Conservation (phyloP, 1,140 invertebrate species). For the Metaphire vulgaris region DNA sequence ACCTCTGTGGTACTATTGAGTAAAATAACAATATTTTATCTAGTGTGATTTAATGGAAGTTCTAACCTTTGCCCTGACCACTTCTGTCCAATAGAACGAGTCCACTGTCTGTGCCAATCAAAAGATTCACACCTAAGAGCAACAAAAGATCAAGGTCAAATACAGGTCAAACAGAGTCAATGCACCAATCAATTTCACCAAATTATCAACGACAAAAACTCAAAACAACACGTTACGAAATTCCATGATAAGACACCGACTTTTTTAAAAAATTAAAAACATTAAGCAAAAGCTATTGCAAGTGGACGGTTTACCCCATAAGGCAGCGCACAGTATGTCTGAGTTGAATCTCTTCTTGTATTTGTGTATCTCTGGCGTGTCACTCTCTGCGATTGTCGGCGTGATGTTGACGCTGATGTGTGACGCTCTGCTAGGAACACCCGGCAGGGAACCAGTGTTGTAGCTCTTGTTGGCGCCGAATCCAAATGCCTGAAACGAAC, state of each 20-base stretch:
- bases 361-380: slow-evolving; percentile 97
- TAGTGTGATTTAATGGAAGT: too few species aligned
- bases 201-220: too few species aligned
- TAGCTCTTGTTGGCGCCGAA: slow-evolving; percentile 70
- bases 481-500: slow-evolving; percentile 93
- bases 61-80: slow-evolving; percentile 55
- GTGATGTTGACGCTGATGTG: slow-evolving; percentile 97
- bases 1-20: too few species aligned
- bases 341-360: slow-evolving; percentile 94
- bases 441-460: slow-evolving; percentile 45
- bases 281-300: too few species aligned
- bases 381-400: slow-evolving; percentile 61
- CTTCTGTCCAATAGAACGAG: slow-evolving; percentile 95
- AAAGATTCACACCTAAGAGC: slow-evolving; percentile 79
- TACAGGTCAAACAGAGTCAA: too few species aligned
- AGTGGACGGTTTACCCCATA: slow-evolving; percentile 95
- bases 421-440: slow-evolving; percentile 67
- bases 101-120: slow-evolving; percentile 98
- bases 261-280: too few species aligned
- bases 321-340: slow-evolving; percentile 94
- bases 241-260: too few species aligned
- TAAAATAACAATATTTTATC: too few species aligned
- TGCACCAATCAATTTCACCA: too few species aligned
- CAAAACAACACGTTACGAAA: too few species aligned
- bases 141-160: too few species aligned